Percentiles rank a stretch among this genome's conserved stretches.
Conservation (phyloP, 2,797 vertebrate species). For the Oreochromis grahami region DNA sequence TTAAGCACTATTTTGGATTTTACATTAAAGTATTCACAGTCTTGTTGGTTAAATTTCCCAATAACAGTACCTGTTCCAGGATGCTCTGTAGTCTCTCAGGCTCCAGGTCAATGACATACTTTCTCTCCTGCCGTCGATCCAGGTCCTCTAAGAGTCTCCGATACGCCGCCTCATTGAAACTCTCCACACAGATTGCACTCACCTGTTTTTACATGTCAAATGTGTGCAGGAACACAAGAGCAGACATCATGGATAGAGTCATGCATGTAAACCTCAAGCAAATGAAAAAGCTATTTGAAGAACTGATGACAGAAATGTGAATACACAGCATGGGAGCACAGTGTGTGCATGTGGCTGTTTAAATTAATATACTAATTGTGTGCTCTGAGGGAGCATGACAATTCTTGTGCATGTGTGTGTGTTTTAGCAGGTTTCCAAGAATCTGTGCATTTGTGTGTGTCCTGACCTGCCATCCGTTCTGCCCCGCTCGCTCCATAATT, state of each 20-base stretch:
- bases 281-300: neutral
- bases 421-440: slow-evolving; percentile 18
- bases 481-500: slow-evolving; percentile 96
- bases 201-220: slow-evolving; percentile 42
- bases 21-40: neutral
- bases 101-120: slow-evolving; percentile 95
- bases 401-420: neutral
- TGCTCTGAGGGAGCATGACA: neutral
- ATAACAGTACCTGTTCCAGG: slow-evolving; percentile 86
- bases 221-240: neutral
- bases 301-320: neutral
- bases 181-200: slow-evolving; percentile 96
- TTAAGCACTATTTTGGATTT: neutral
- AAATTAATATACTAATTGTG: neutral
- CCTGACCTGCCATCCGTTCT: slow-evolving; percentile 94
- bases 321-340: neutral
- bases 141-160: slow-evolving; percentile 90
- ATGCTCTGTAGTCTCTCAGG: slow-evolving; percentile 93
- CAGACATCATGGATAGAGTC: neutral
- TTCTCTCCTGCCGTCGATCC: slow-evolving; percentile 93
- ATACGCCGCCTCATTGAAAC: slow-evolving; percentile 93
- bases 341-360: neutral
- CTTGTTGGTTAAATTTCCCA: neutral
- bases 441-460: slow-evolving; percentile 16
- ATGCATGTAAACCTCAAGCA: neutral